Percentiles rank a stretch among this genome's conserved stretches.
Evolutionary conservation across 35 echinoderm and acorn worm species (phyloP).

Genomic region (Lytechinus variegatus): DNA sequence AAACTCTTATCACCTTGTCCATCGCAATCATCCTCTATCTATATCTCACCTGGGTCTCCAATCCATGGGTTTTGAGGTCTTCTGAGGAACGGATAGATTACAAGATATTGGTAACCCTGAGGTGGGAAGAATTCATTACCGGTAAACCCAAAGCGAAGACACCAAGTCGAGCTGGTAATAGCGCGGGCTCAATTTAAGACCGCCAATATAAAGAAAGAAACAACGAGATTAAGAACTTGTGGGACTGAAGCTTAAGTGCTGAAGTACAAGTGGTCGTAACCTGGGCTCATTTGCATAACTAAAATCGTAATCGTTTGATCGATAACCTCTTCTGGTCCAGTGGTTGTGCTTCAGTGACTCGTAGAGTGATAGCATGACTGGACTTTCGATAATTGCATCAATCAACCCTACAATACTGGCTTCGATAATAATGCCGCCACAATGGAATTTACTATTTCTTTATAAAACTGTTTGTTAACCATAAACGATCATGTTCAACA

Average conservation of each 20-base stretch:
- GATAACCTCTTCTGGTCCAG: background rate
- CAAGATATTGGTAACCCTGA: constrained; percentile 11
- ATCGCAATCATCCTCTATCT: constrained; percentile 2
- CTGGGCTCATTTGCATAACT: background rate
- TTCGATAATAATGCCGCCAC: too few species aligned
- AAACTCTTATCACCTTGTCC: background rate
- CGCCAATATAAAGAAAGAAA: background rate
- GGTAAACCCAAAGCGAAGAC: background rate
- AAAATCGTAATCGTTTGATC: background rate
- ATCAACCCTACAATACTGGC: background rate
- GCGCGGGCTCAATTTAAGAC: background rate
- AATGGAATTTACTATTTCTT: too few species aligned
- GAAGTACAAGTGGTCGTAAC: background rate
- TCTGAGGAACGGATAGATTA: background rate
- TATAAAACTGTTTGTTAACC: too few species aligned
- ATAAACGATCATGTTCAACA: too few species aligned
- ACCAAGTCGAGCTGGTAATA: background rate
- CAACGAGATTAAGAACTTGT: constrained; percentile 12
- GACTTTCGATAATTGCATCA: background rate
- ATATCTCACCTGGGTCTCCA: background rate
- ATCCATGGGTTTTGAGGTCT: background rate
- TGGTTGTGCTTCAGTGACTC: background rate
- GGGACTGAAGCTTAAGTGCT: background rate
- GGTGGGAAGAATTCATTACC: background rate
- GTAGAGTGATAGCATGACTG: background rate